Base-by-base conservation (phyloP, 2,797 vertebrate genomes). In the Adelosebastes latens region DNA sequence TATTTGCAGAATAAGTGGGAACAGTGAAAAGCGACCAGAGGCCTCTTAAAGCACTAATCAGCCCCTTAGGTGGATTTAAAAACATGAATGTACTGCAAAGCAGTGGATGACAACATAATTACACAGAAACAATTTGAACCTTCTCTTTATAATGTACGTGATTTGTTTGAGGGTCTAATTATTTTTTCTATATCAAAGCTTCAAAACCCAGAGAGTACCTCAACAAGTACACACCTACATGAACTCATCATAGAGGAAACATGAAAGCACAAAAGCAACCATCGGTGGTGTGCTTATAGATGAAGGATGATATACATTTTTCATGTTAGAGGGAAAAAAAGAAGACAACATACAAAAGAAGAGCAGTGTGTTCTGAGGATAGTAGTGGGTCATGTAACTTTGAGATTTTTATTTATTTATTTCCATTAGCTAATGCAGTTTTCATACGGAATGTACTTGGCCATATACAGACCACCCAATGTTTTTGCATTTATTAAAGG, bases 51-150 rank as follows among this genome's bases (percentile, higher is more conserved):
- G n/a, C 27, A 39, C 55, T 55, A 60, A 77, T 77, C 24, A 65
- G n/a, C 25, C 25, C 60, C 31, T 16, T 14, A 59, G 20, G 29
- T 58, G 60, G 68, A 39, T 76, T 70, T 70, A 34, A 67, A 68
- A 79, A 34, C 4, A 79, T 56, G 16, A 72, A 58, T 61, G 18
- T 9, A 36, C 64, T 75, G 59, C 27, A 75, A 67, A 63, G 18
- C 5, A 31, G 6, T 60, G 14, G 14, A 29, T 72, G 34, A 79
- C 76, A 83, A 73, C 36, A 59, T 46, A 82, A 76, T 79, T 66
- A 58, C 1, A n/a, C 11, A 9, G 24, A 72, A 72, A 32, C 20
- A 42, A 46, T 75, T 69, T 70, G 25, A 27, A 32, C 24, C 6
- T 7, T 29, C 29, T 24, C 18, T 64, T 72, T 58, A 20, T 32